Evolutionary conservation across 1,140 invertebrate genomes (phyloP), one percentile per base, ranked within the genome.

Genomic region (Solen grandis): DNA sequence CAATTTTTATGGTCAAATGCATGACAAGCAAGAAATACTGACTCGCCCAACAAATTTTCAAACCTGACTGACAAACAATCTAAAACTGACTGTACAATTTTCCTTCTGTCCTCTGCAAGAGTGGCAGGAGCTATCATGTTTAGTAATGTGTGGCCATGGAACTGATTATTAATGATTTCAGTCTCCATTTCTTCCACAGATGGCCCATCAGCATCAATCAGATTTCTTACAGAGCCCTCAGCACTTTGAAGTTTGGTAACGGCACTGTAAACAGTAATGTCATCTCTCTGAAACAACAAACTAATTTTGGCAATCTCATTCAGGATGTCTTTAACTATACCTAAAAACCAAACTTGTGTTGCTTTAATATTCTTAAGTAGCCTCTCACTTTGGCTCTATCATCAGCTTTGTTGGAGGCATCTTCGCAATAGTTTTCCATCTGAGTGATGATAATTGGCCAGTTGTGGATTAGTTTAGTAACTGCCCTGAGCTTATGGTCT

Each of bases 241-340:
- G 65, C 50, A 38, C 54, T 60, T 62, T 84, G 55, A 8, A 83
- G 38, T 55, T 68, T 69, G 5, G 75, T 74, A 0, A 77, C 55
- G 22, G 82, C 72, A 80, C 77, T 72, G 13, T 46, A 80, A 5
- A 80, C 66, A 36, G 73, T 80, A 31, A 76, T 70, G 36, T 79
- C 70, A 33, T 84, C 77, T 25, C 72, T 50, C 50, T 84, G 82
- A 73, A 84, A 78, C 1, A n/a, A n/a, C n/a, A n/a, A n/a, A n/a
- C n/a, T n/a, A n/a, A n/a, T n/a, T n/a, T n/a, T n/a, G n/a, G n/a
- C 25, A 13, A 84, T 62, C 57, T 84, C 79, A 36, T 38, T 54
- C 19, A 84, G 29, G 0, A 84, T 27, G 54, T 81, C 72, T 36
- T 80, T 70, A 16, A 72, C 22, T 72, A 84, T 81, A 31, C 35